These are phyloP conservation scores for Danio rerio DNA, from an alignment of 2,113 vertebrate species.

Conservation along the genomic window GRCz12tu NC_133186.1:41520001-41520500, in stretches of 20 bases:
- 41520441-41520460: too few species aligned
- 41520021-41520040: too few species aligned
- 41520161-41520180: neutral
- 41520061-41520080: too few species aligned
- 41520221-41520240: conserved; percentile 98
- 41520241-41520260: conserved; percentile 91
- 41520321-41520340: conserved; percentile 94
- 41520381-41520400: neutral
- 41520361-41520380: neutral
- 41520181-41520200: neutral
- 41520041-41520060: too few species aligned
- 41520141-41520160: neutral
- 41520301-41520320: conserved; percentile 85
- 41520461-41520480: too few species aligned
- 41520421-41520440: too few species aligned
- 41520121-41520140: too few species aligned
- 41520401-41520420: too few species aligned
- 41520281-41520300: conserved; percentile 78
- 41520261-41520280: conserved; percentile 93
- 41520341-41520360: conserved; percentile 88
- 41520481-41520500: too few species aligned
- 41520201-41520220: conserved; percentile 76
- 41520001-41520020: too few species aligned
- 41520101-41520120: too few species aligned
- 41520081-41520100: too few species aligned